Percentiles rank a stretch among this genome's conserved stretches.
These are phyloP conservation scores for Zeus faber DNA, from an alignment of 2,113 vertebrate species.

Conservation along the genomic window DNA sequence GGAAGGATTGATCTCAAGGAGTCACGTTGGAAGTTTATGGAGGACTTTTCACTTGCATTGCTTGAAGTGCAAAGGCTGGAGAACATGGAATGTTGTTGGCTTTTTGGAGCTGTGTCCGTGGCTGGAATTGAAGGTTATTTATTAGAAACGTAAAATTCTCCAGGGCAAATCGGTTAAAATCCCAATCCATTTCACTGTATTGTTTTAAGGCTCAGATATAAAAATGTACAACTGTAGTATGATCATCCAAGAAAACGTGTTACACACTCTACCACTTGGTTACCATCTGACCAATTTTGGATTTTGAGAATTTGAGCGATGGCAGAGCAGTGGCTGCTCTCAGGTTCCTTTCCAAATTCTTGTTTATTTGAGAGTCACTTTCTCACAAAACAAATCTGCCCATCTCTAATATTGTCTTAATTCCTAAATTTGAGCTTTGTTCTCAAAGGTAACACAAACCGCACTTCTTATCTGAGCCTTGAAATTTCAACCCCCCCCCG, in stretches of 20 bases:
- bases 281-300: no score
- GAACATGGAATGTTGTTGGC: constrained; percentile 23
- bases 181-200: no score
- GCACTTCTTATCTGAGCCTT: neutral
- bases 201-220: no score
- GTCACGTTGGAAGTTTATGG: constrained; percentile 24
- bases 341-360: neutral
- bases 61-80: constrained; percentile 33
- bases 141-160: neutral
- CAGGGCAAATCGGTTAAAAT: no score
- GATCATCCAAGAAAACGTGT: no score
- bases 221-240: no score
- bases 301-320: neutral
- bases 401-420: no score
- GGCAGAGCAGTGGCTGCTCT: neutral
- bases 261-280: no score
- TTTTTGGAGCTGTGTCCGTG: constrained; percentile 15
- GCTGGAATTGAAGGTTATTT: constrained; percentile 23
- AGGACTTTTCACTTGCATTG: constrained; percentile 9
- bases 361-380: neutral
- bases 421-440: neutral
- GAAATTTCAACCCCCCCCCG: no score
- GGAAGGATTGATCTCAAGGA: constrained; percentile 21
- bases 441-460: neutral
- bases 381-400: neutral